Evolutionary conservation across 2,113 vertebrate species (phyloP), one percentile per base, ranked within the genome.

Genomic region (Capra hircus): DNA sequence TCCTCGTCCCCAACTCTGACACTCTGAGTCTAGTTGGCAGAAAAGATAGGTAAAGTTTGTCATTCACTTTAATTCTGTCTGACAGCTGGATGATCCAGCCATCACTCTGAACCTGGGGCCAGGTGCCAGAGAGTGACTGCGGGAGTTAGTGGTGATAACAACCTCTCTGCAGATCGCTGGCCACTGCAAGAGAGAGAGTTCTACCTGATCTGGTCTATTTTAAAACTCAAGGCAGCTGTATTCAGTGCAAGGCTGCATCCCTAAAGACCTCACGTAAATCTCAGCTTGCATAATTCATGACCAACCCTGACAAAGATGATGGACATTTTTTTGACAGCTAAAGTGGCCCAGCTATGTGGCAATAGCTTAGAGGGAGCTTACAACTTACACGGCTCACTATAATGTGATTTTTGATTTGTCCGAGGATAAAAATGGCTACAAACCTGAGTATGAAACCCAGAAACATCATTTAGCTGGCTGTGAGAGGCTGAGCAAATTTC

Each of bases 241-340:
- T 95, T 96, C 86, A 95, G 93, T 43, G 50, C 62, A 60, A 94
- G 86, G 15, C 62, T 94, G 71, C 82, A 90, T 97, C 94, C 91
- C 94, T 43, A 57, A 88, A 96, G 96, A 94, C 97, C 78, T 97
- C 94, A 96, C 60, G 1, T 91, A 96, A 96, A 91, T 89, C 60
- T 74, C 67, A 96, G 83, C 82, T 91, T 98, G 98, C 97, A 98
- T 98, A 98, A 98, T 98, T 98, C 97, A 98, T 98, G 95, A 90
- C 27, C 2, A 91, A 77, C 60, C n/a, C 94, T 83, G 19, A 81
- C 96, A 53, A 90, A 97, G 43, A 97, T 93, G 96, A 94, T 97
- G 96, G 94, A 97, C 97, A 97, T 57, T 95, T 57, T 96, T 97
- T 92, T 97, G 97, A 98, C 97, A 98, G 93, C 82, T 98, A 81